Evolutionary conservation across 1,140 invertebrate genomes (phyloP), one percentile per base, ranked within the genome.

Genomic region (Drosophila quadrilineata): DNA sequence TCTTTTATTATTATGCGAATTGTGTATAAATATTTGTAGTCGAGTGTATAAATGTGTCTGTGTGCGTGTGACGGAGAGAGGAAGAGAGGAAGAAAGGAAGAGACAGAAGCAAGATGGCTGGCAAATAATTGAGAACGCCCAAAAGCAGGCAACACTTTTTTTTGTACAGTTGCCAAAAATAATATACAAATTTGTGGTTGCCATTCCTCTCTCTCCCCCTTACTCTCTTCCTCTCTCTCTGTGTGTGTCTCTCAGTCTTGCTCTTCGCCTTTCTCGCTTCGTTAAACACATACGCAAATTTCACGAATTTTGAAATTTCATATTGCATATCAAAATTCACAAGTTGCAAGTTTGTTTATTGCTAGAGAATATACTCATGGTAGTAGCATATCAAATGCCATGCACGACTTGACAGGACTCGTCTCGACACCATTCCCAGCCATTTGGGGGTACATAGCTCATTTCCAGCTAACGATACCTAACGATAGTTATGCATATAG

Each of bases 241-340:
- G n/a, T n/a, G n/a, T n/a, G n/a, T n/a, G n/a, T n/a, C n/a, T n/a
- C n/a, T n/a, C n/a, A n/a, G n/a, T n/a, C n/a, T n/a, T n/a, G n/a
- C 38, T 14, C 0, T n/a, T 26, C 6, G 3, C 8, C 40, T 16
- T 3, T 22, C 16, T 6, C 35, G 69, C 77, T 82, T 85, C 79
- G 77, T 82, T 82, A 82, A 66, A 73, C 76, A 76, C 77, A 84
- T 82, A 82, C 77, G 76, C 71, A 80, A 80, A 80, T 82, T n/a
- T n/a, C n/a, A n/a, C n/a, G n/a, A n/a, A n/a, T n/a, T n/a, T 64
- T 41, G 50, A 31, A 52, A 54, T 43, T 56, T 29, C 48, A 71
- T 76, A 76, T 67, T 56, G 28, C 67, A 75, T 75, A 64, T 65
- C 66, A 58, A 57, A 58, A 58, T 52, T 43, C 53, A 79, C 75